phyloP scores from a whole-genome alignment of 1,140 invertebrate genomes.

The Papilio aristodemus region DNA sequence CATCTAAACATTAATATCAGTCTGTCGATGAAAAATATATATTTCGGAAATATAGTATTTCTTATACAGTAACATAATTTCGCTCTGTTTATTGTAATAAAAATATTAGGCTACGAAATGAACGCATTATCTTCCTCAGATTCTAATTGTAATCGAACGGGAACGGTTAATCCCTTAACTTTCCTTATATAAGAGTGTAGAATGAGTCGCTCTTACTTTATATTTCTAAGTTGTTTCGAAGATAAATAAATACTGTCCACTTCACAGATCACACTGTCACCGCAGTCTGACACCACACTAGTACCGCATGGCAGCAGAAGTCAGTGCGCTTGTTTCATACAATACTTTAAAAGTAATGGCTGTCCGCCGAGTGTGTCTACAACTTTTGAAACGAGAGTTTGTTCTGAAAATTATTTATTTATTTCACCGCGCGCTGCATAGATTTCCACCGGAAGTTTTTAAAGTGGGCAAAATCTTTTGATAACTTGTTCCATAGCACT shows the following conservation, averaged over 20 bases:
- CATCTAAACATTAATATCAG: constrained; percentile 2
- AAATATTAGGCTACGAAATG: not conserved
- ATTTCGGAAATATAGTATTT: not conserved
- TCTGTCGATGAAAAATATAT: constrained; percentile 5
- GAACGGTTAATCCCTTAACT: not conserved
- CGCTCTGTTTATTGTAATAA: not conserved
- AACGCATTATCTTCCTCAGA: no score
- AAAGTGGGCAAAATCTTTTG: not conserved
- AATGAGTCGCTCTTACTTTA: no score
- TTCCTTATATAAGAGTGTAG: no score
- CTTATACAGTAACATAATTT: not conserved
- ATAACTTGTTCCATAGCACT: constrained; percentile 10
- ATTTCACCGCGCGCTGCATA: not conserved
- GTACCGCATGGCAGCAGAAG: not conserved
- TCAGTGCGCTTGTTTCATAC: not conserved
- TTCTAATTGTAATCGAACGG: no score
- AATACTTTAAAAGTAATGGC: constrained; percentile 1
- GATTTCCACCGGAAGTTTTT: not conserved
- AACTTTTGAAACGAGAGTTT: constrained; percentile 8
- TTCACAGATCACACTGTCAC: not conserved
- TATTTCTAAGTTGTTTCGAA: no score
- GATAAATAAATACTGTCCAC: not conserved
- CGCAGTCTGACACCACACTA: not conserved
- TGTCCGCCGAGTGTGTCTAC: not conserved
- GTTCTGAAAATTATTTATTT: constrained; percentile 15